phyloP scores from a whole-genome alignment of 2,888 invertebrate species.

The Alentia gelatinosa region DNA sequence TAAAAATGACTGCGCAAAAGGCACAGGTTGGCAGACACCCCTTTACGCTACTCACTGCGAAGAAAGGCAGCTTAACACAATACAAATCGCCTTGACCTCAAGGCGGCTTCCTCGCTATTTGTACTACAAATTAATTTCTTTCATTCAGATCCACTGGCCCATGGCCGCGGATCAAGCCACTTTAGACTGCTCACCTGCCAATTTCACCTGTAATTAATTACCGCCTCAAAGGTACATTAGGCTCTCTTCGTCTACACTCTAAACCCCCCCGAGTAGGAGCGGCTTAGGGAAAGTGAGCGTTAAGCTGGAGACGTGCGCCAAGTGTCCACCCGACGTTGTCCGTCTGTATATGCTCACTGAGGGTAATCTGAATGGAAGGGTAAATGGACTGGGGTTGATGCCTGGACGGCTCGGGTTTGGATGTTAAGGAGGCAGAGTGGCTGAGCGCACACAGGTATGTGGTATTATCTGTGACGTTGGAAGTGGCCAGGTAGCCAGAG shows the following conservation, averaged over 20 bases:
- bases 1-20: too few relatives aligned
- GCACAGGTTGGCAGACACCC: too few relatives aligned
- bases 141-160: not conserved
- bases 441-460: too few relatives aligned
- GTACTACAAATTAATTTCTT: not conserved
- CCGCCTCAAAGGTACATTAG: not conserved
- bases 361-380: not conserved
- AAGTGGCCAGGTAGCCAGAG: too few relatives aligned
- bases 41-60: too few relatives aligned
- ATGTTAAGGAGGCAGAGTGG: not conserved
- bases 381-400: not conserved
- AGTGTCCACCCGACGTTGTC: not conserved
- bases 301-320: not conserved
- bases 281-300: not conserved
- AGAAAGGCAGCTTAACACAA: too few relatives aligned
- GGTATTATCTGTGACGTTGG: too few relatives aligned
- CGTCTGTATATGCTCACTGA: not conserved
- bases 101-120: not conserved
- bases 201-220: constrained; percentile 3
- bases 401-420: not conserved
- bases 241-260: too few relatives aligned
- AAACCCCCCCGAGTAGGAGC: too few relatives aligned
- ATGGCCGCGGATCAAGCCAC: not conserved
- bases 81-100: not conserved
- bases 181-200: not conserved